Evolutionary conservation across 2,888 invertebrate species (phyloP).

Genomic region (Platynereis dumerilii): DNA sequence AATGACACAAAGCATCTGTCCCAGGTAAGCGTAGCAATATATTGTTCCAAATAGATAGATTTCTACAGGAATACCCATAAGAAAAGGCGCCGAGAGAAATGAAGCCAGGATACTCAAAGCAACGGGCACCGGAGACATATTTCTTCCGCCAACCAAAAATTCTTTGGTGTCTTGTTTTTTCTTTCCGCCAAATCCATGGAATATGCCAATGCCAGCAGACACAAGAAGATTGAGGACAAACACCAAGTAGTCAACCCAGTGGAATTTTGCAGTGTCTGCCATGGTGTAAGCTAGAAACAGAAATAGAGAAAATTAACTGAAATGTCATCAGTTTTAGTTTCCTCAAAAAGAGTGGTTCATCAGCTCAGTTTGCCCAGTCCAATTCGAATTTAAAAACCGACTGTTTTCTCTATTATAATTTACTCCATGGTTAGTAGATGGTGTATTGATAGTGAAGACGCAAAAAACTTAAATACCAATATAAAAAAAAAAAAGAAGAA

Average conservation of each 20-base stretch:
- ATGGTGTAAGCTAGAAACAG: too few relatives aligned
- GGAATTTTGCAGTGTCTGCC: constrained; percentile 33
- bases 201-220: constrained; percentile 46
- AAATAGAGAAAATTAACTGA: too few relatives aligned
- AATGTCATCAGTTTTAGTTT: too few relatives aligned
- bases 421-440: too few relatives aligned
- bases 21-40: constrained; percentile 69
- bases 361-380: too few relatives aligned
- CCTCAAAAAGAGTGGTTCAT: too few relatives aligned
- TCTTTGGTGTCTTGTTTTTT: constrained; percentile 23
- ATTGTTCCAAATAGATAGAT: constrained; percentile 77
- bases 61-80: constrained; percentile 50
- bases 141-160: constrained; percentile 20
- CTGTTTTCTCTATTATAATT: too few relatives aligned
- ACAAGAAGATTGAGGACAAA: constrained; percentile 43
- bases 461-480: too few relatives aligned
- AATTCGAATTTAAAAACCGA: too few relatives aligned
- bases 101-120: constrained; percentile 32
- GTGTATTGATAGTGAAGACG: too few relatives aligned
- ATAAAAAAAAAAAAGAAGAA: too few relatives aligned
- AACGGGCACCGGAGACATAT: constrained; percentile 5
- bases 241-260: constrained; percentile 51
- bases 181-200: constrained; percentile 41
- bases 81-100: constrained; percentile 50
- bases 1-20: constrained; percentile 79